Conservation (phyloP, 35 echinoderm and acorn worm genomes). For the Heliocidaris tuberculata region DNA sequence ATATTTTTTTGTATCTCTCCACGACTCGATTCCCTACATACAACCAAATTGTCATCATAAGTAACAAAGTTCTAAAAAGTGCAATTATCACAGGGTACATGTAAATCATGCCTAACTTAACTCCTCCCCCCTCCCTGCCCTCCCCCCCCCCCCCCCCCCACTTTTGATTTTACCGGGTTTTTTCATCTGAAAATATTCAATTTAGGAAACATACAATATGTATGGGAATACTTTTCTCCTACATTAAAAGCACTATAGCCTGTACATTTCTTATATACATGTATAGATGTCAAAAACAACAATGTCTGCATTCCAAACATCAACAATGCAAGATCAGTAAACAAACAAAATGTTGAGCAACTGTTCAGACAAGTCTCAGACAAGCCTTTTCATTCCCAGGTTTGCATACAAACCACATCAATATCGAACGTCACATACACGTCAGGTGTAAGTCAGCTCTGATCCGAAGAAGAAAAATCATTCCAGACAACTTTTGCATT, state of each 20-base stretch:
- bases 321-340: not conserved
- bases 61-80: no score
- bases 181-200: not conserved
- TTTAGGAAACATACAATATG: not conserved
- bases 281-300: not conserved
- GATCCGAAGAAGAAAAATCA: not conserved
- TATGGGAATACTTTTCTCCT: not conserved
- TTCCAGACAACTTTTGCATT: not conserved
- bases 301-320: not conserved
- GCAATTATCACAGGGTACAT: no score
- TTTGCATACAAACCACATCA: constrained; percentile 2
- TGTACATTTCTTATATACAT: not conserved
- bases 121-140: no score
- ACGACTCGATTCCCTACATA: no score
- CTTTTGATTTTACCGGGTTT: not conserved
- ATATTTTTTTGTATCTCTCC: no score
- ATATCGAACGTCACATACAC: not conserved
- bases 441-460: not conserved
- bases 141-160: no score
- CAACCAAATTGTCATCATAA: no score
- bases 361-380: not conserved
- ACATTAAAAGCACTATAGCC: not conserved
- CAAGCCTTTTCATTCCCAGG: not conserved
- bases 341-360: constrained; percentile 1
- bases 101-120: no score